Evolutionary conservation across 2,797 vertebrate species (phyloP).

Genomic region (Rhinella marina): DNA sequence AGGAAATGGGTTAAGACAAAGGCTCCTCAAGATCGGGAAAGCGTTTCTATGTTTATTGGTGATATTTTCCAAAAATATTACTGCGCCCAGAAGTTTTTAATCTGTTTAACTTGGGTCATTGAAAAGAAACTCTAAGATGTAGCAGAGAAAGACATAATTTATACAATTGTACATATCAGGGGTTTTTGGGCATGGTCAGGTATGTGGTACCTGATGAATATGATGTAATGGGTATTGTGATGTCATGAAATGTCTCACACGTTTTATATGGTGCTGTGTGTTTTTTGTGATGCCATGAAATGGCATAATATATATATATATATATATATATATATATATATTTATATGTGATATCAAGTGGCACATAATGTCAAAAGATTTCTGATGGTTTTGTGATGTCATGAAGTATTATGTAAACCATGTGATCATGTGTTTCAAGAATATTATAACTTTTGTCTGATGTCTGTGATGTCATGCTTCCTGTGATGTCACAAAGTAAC

Average conservation of each 20-base stretch:
- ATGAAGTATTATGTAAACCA: background rate
- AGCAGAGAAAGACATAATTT: background rate
- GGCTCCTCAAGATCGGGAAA: background rate
- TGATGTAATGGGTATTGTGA: background rate
- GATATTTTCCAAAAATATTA: constrained; percentile 4
- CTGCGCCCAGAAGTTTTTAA: background rate
- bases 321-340: too few species aligned
- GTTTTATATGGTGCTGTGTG: too few species aligned
- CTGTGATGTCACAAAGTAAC: background rate
- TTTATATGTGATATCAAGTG: background rate
- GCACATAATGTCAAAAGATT: background rate
- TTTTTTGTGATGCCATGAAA: background rate
- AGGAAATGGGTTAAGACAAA: background rate
- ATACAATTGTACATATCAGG: background rate
- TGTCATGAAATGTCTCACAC: background rate
- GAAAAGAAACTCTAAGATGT: background rate
- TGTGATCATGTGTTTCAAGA: background rate
- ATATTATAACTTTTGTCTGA: background rate
- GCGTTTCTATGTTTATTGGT: background rate
- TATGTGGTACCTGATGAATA: background rate
- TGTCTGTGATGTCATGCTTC: background rate
- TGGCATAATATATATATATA: background rate
- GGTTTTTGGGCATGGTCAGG: background rate
- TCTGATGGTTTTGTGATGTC: background rate
- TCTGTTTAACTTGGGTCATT: background rate